phyloP scores from a whole-genome alignment of 2,797 vertebrate genomes.

The Ficedula albicollis region DNA sequence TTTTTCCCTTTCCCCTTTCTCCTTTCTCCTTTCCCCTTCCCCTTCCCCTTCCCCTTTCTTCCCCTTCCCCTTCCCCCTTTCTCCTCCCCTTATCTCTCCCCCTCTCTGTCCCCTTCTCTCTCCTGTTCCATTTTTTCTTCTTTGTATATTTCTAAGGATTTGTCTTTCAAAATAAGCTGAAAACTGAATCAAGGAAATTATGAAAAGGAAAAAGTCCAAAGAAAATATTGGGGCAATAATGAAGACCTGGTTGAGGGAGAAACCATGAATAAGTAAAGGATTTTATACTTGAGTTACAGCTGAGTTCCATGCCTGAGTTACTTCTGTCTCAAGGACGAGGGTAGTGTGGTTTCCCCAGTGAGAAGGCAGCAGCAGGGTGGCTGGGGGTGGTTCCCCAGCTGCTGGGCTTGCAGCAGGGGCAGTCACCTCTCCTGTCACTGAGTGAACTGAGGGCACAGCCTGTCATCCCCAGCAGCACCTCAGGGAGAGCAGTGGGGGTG shows the following conservation, averaged over 20 bases:
- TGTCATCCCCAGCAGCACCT: accelerated
- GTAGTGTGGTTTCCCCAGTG: accelerated
- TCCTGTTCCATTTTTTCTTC: not conserved
- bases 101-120: too few relatives aligned
- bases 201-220: not conserved
- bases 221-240: not conserved
- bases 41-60: too few relatives aligned
- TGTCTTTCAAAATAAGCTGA: not conserved
- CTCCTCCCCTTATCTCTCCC: too few relatives aligned
- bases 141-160: not conserved
- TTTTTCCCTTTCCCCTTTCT: too few relatives aligned
- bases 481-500: not conserved
- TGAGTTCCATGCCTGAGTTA: not conserved
- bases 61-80: too few relatives aligned
- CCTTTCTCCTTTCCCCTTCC: too few relatives aligned
- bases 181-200: not conserved
- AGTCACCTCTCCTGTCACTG: not conserved
- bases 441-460: not conserved
- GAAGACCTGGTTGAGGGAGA: not conserved
- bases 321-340: not conserved
- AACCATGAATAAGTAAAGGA: not conserved
- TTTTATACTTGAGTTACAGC: not conserved
- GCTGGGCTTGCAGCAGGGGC: not conserved
- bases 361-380: not conserved
- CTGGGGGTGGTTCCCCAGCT: not conserved